phyloP scores from a whole-genome alignment of 2,888 invertebrate species.

The Lissonota sp. region DNA sequence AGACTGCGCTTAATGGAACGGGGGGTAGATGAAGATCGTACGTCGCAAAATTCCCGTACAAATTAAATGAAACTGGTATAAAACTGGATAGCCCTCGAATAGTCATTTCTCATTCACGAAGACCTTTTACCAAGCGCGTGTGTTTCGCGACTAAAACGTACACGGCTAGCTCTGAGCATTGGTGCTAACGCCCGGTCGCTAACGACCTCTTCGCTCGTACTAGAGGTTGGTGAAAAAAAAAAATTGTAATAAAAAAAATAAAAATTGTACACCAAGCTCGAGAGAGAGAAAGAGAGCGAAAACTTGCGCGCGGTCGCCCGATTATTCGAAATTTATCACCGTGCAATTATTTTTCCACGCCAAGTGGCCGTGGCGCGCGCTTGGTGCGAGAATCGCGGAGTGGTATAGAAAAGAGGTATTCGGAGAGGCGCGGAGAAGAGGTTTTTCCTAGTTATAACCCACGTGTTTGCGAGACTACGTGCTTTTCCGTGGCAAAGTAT shows the following conservation, averaged over 20 bases:
- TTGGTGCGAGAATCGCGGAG: constrained; percentile 43
- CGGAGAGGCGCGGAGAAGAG: constrained; percentile 29
- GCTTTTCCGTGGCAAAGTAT: constrained; percentile 43
- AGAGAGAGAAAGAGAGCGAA: constrained; percentile 32
- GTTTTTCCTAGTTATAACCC: constrained; percentile 57
- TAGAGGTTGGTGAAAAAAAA: constrained; percentile 35
- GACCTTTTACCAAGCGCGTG: neutral
- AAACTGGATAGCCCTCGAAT: constrained; percentile 7
- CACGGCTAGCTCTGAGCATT: constrained; percentile 25
- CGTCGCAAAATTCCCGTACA: constrained; percentile 13
- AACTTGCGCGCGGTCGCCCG: constrained; percentile 58
- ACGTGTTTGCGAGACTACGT: constrained; percentile 52
- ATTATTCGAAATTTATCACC: constrained; percentile 64
- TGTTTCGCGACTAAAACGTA: constrained; percentile 31
- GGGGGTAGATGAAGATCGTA: neutral
- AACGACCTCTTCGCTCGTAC: constrained; percentile 43
- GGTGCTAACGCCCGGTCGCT: constrained; percentile 36
- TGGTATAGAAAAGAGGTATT: constrained; percentile 42
- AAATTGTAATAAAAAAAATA: constrained; percentile 7
- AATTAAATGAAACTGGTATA: constrained; percentile 26
- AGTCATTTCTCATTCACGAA: constrained; percentile 39
- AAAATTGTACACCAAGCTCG: constrained; percentile 39
- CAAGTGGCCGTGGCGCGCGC: constrained; percentile 59
- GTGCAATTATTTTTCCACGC: constrained; percentile 64
- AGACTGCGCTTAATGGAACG: too few relatives aligned